Evolutionary conservation across 2,113 vertebrate species (phyloP).

Genomic region (Lethenteron camtschaticum): DNA sequence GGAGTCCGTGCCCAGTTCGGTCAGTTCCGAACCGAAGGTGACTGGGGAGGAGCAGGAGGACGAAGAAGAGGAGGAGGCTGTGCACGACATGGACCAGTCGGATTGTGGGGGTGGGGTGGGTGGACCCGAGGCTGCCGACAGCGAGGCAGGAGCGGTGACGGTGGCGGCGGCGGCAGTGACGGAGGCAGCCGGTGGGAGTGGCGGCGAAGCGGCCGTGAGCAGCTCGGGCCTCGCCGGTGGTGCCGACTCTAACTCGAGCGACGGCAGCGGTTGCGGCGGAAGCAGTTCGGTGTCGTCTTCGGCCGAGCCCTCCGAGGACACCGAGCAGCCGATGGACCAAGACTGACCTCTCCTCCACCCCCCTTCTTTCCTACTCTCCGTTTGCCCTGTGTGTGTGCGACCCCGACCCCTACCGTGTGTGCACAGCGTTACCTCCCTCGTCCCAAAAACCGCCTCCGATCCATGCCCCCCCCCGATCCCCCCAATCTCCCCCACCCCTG

Average conservation of each 20-base stretch:
- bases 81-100: too few relatives aligned
- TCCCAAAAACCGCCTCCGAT: not conserved
- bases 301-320: not conserved
- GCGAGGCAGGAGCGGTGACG: not conserved
- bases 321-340: constrained; percentile 1
- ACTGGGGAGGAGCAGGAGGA: too few relatives aligned
- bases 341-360: constrained; percentile 1
- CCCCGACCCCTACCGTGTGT: not conserved
- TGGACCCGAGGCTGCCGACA: not conserved
- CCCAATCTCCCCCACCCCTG: too few relatives aligned
- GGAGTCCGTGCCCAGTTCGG: too few relatives aligned
- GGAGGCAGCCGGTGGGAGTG: not conserved
- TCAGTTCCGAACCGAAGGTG: too few relatives aligned
- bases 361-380: not conserved
- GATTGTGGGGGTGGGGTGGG: too few relatives aligned
- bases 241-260: too few relatives aligned
- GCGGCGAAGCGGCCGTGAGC: not conserved
- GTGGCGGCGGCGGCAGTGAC: not conserved
- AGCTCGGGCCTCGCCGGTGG: not conserved
- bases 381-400: not conserved
- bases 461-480: too few relatives aligned
- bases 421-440: not conserved
- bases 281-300: not conserved
- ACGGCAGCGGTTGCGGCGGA: not conserved
- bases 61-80: too few relatives aligned